Base-by-base conservation (phyloP, 2,113 vertebrate species). In the Xiphophorus couchianus region DNA sequence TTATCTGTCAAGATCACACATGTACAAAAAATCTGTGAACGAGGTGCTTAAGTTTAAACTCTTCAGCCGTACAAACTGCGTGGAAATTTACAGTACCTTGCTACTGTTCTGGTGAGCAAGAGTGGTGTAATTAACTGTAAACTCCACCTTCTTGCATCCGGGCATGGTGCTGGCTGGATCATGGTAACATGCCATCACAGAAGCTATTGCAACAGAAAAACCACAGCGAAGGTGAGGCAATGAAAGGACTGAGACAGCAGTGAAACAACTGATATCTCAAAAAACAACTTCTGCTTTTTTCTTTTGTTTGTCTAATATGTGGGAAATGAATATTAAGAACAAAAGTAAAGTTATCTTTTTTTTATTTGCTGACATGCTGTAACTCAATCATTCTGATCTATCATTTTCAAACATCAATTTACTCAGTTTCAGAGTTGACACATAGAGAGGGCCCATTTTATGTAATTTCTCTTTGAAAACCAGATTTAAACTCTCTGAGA, bases 111-210 rank as follows among this genome's bases (percentile, higher is more conserved):
- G 69, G 9, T 75, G 72, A 62, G 33, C 3, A 22, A 77, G 28
- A 60, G 29, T n/a, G 14, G 48, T 3, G 2, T 66, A 64, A 35
- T 81, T 87, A 37, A 93, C 62, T 0, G 11, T 83, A 69, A 94
- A 94, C 72, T 86, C 69, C 71, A 93, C 86, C 73, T 51, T 88
- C 73, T 91, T 91, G 83, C 91, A 95, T 1, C 8, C 3, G 7
- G 66, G 58, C 4, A 90, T 22, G 33, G 12, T 39, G 1, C 2
- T 3, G 0, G n/a, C 33, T 29, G 51, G 60, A 2, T 10, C 2
- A 2, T 30, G 4, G 80, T 91, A 93, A 65, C 90, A 93, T 82
- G 94, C 62, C 1, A 72, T 89, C 66, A 93, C 31, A 39, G 63
- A 89, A 1, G 60, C 90, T 89, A 70, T 67, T 75, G 73, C 62